Evolutionary conservation across 2,113 vertebrate genomes (phyloP), one percentile per base, ranked within the genome.

Genomic region (Nothoprocta perdicaria): DNA sequence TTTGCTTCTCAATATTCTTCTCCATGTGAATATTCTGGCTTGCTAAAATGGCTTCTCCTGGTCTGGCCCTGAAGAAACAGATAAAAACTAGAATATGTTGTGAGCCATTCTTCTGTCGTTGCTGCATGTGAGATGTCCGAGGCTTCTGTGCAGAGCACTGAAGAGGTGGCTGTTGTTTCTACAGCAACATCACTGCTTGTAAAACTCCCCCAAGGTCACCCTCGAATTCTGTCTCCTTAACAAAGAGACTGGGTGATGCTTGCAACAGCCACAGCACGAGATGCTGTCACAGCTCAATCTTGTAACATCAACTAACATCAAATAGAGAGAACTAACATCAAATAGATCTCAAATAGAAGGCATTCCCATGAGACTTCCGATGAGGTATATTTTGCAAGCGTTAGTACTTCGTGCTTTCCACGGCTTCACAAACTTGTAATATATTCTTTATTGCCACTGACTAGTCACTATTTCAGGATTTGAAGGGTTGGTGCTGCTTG

Each of bases 21-120:
- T 58, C 90, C 75, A 92, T 92, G 90, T 98, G 95, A 46, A 92
- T 96, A 62, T 91, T 98, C 55, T 98, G 97, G 95, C 48, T 98
- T 79, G 93, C 89, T 62, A 92, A 94, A 27, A 86, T 65, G 58
- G 86, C 77, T 65, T 85, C 79, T 33, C 50, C 81, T 7, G 85
- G 76, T 9, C 57, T 85, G 77, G 43, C 29, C 15, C 61, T 88
- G 67, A 93, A 82, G 58, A 66, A 66, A 57, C n/a, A 85, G 35
- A 79, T 38, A 43, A 91, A 92, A 45, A 72, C 79, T 14, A 52
- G 79, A 45, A 33, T 31, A 3, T 23, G 84, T 86, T 86, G 92
- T 3, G 33, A 89, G 92, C 92, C 58, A 6, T 68, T 82, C 88
- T 95, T 67, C 74, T 95, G 92, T 93, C 95, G 95, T 60, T 81